Evolutionary conservation across 2,888 invertebrate species (phyloP).

Genomic region (Apantesis nais): DNA sequence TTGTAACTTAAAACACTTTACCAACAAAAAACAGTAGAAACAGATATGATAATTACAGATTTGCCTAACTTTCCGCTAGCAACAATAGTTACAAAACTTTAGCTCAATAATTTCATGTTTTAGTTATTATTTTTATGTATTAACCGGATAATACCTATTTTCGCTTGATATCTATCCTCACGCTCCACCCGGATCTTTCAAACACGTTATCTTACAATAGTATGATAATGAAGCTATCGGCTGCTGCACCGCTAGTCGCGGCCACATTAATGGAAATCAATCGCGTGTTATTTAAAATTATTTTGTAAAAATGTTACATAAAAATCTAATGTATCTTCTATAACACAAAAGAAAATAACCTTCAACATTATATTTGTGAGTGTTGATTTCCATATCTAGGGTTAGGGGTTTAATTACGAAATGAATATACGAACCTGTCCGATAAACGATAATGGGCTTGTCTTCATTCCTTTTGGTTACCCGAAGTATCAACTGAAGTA

Average conservation of each 20-base stretch:
- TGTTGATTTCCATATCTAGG: not conserved
- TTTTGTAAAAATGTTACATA: not conserved
- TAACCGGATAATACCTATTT: too few relatives aligned
- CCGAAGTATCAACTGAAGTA: not conserved
- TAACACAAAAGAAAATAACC: not conserved
- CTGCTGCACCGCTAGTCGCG: not conserved
- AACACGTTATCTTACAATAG: not conserved
- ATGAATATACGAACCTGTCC: not conserved
- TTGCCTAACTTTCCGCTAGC: not conserved
- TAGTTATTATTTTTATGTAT: not conserved
- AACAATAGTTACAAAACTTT: not conserved
- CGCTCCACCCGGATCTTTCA: not conserved
- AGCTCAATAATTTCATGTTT: not conserved
- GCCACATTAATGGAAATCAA: not conserved
- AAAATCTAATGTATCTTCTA: not conserved
- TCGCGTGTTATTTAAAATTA: not conserved
- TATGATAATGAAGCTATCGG: not conserved
- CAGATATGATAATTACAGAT: not conserved
- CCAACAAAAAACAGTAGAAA: not conserved
- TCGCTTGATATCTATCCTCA: too few relatives aligned
- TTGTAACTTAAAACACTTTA: not conserved
- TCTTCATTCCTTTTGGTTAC: not conserved
- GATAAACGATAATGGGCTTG: not conserved
- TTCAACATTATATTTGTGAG: not conserved
- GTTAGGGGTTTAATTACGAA: not conserved